phyloP scores from a whole-genome alignment of 2,888 invertebrate species.

The Scaptomyza parva region DNA sequence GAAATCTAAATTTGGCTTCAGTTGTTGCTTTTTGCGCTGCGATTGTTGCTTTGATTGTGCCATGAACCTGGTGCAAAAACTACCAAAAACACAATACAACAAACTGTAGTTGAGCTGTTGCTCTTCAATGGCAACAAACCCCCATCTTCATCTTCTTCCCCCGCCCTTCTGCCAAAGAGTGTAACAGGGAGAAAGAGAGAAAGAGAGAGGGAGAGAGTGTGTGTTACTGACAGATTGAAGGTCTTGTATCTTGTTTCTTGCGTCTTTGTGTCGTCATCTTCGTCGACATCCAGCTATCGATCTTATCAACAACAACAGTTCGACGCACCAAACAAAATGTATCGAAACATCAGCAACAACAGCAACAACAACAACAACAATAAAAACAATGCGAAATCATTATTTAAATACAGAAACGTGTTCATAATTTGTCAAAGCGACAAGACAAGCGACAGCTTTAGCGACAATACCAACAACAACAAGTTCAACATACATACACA shows the following conservation, averaged over 20 bases:
- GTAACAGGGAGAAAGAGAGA: constrained; percentile 1
- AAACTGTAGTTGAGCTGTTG: constrained; percentile 21
- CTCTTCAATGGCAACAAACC: constrained; percentile 20
- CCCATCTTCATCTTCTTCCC: background rate
- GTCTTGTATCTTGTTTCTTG: constrained; percentile 31
- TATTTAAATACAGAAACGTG: constrained; percentile 58
- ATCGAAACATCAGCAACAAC: no score
- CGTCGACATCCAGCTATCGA: constrained; percentile 35
- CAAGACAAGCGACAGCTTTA: constrained; percentile 27
- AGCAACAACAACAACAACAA: no score
- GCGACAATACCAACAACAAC: constrained; percentile 25
- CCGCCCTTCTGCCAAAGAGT: no score
- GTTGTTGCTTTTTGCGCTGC: no score
- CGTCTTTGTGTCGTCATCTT: constrained; percentile 25
- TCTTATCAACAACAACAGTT: constrained; percentile 56
- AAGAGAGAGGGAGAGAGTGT: background rate
- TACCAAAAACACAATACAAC: background rate
- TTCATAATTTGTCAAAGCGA: constrained; percentile 67
- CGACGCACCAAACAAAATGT: constrained; percentile 42
- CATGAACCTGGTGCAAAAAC: constrained; percentile 22
- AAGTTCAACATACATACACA: constrained; percentile 17
- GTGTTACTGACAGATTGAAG: constrained; percentile 16
- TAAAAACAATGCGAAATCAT: constrained; percentile 36
- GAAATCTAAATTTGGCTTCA: constrained; percentile 21
- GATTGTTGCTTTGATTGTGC: constrained; percentile 3